These are phyloP conservation scores for Bombylius major DNA, from an alignment of 2,888 invertebrate species.

Conservation along the genomic window DNA sequence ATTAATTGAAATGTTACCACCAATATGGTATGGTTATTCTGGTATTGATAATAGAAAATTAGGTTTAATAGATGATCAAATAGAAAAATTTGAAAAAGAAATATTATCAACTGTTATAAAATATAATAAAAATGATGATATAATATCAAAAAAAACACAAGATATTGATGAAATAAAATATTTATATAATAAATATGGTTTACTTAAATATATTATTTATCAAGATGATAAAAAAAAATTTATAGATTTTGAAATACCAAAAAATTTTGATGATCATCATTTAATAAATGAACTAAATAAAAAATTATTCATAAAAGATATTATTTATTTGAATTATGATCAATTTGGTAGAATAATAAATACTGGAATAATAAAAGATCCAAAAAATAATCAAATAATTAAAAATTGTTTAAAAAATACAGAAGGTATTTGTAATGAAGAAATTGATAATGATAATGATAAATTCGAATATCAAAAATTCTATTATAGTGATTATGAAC, in stretches of 20 bases:
- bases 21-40: not conserved
- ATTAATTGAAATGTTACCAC: not conserved
- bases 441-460: too few species aligned
- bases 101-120: constrained; percentile 2
- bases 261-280: too few species aligned
- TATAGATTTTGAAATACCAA: too few species aligned
- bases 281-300: too few species aligned
- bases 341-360: not conserved
- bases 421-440: too few species aligned
- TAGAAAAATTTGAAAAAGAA: not conserved
- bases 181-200: not conserved
- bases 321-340: constrained; percentile 8
- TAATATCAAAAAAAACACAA: constrained; percentile 5
- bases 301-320: constrained; percentile 1
- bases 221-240: not conserved
- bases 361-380: not conserved
- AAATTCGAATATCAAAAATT: too few species aligned
- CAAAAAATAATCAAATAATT: too few species aligned
- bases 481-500: too few species aligned
- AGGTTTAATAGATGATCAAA: too few species aligned
- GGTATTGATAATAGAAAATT: too few species aligned
- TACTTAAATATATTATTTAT: constrained; percentile 1
- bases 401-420: too few species aligned
- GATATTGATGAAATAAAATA: constrained; percentile 3
- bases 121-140: constrained; percentile 3